Evolutionary conservation across 2,888 invertebrate species (phyloP), one percentile per base, ranked within the genome.

Genomic region (Lepeophtheirus nordmannii): DNA sequence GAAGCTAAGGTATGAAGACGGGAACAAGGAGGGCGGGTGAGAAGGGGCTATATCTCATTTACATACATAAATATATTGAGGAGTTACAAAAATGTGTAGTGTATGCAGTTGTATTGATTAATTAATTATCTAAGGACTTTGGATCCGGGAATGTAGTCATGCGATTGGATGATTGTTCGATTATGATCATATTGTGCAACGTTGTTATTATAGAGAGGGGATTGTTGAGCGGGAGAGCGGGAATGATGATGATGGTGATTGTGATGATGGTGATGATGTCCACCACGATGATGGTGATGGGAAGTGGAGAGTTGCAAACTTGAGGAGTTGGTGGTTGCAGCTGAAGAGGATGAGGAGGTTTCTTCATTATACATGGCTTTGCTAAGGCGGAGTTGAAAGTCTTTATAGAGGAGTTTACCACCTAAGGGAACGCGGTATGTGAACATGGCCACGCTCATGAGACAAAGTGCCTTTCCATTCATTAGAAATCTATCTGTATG

Each of bases 401-500:
- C 73, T 62, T 70, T 70, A 68, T 71, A 73, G 7, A 71, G 69
- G n/a, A 71, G 68, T 65, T 70, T 70, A 22, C 71, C 71, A 11
- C 70, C 71, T 12, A 68, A 59, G 12, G 71, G 71, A 9, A 71
- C 71, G 10, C 71, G 67, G 39, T 68, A 67, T n/a, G 68, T 62
- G 62, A 71, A 71, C 71, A 71, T 71, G 39, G 69, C 68, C 59
- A 71, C 68, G 64, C 66, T 71, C 72, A 73, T 73, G 38, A 73
- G 68, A 61, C 73, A 73, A 38, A 73, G 69, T 11, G 72, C 72
- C 65, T 73, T 73, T 1, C 73, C 73, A 63, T 73, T 73, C 73
- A 73, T 73, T 8, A 68, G 68, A 67, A 73, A 73, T 10, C 72
- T 68, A 22, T 72, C 71, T 14, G 67, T 66, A 12, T 69, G 69